Evolutionary conservation across 2,888 invertebrate species (phyloP).

Genomic region (Sympetrum striolatum): DNA sequence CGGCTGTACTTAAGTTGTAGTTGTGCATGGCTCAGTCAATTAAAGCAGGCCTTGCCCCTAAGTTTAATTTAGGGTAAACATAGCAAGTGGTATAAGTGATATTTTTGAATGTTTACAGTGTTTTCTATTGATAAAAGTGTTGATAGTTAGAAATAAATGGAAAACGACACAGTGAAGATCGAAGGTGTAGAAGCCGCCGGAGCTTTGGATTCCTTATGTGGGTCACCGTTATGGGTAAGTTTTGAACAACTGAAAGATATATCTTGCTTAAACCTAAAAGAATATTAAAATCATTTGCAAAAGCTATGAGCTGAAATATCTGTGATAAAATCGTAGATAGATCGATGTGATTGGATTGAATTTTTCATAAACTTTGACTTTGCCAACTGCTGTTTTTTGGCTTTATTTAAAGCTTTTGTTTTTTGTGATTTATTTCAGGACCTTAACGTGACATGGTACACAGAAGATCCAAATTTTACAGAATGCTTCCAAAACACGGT

Average conservation of each 20-base stretch:
- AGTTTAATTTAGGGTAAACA: neutral
- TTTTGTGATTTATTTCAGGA: constrained; percentile 68
- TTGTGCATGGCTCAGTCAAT: neutral
- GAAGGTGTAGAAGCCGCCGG: neutral
- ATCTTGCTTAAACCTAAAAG: neutral
- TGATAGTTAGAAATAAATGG: neutral
- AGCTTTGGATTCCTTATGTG: constrained; percentile 5
- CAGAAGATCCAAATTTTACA: constrained; percentile 84
- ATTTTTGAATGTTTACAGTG: neutral
- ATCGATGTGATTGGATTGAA: neutral
- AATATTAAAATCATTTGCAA: neutral
- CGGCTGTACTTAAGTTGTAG: neutral
- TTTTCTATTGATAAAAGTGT: neutral
- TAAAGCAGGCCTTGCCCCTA: neutral
- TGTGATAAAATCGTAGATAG: neutral
- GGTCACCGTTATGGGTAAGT: constrained; percentile 34
- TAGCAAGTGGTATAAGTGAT: neutral
- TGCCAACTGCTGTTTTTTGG: constrained; percentile 52
- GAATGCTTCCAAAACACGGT: constrained; percentile 92
- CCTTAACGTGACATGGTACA: constrained; percentile 77
- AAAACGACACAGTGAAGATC: neutral
- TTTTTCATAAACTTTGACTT: neutral
- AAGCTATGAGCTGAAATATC: neutral
- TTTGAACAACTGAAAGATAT: neutral
- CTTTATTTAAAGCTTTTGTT: neutral